Base-by-base conservation (phyloP, 2,888 invertebrate genomes). In the Papilio demoleus region DNA sequence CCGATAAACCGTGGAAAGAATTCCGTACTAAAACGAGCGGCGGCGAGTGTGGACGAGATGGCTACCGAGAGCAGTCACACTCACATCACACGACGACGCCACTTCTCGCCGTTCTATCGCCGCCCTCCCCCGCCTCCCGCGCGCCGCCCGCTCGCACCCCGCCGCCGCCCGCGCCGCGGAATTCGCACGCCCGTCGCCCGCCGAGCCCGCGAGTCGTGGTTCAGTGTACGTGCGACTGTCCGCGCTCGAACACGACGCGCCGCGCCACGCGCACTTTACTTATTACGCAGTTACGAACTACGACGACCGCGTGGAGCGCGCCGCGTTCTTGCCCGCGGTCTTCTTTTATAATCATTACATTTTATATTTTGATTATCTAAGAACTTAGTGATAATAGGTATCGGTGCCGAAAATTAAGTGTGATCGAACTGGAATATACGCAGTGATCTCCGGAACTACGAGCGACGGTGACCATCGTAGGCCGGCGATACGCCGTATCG, bases 201-300 rank as follows among this genome's bases (percentile, higher is more conserved):
- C 82, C 84, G 79, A 84, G 50, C 31, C 53, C 79, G 84, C 79
- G 84, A 82, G 81, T 50, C 65, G 71, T 69, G 72, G 82, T 84
- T 89, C 89, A 92, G 92, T 92, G 87, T 90, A 87, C 88, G 88
- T 89, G 87, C 87, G 91, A 89, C 86, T 87, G 88, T 77, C 83
- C 86, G 88, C 87, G 85, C 82, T 79, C 78, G 82, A 86, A 83
- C 87, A 88, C 90, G 88, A 81, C 73, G 77, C 76, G 85, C 76
- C 79, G 84, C 83, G 82, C 77, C 76, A 77, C 87, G 81, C 82
- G 82, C 78, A 76, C 80, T 77, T 76, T 84, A 84, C 85, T 90
- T 92, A 92, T 88, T 92, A 92, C 92, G 92, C 92, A 92, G 92
- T 92, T 84, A 79, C 85, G 80, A 85, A 82, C 80, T 81, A 78